Evolutionary conservation across 2,797 vertebrate genomes (phyloP).

Genomic region (Heterohyrax brucei): DNA sequence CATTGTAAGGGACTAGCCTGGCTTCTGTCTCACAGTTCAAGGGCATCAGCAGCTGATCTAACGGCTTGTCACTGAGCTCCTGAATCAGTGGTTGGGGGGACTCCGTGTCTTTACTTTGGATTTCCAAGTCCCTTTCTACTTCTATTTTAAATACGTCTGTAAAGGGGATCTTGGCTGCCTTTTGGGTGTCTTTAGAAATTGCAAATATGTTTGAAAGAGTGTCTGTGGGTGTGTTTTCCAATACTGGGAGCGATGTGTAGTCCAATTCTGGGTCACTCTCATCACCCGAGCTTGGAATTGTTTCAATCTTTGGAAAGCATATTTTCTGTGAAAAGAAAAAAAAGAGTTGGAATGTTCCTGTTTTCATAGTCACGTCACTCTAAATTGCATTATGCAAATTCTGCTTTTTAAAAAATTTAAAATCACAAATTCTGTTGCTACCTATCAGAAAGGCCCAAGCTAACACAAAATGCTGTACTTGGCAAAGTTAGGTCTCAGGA

Average conservation of each 20-base stretch:
- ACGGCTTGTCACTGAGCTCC: slow-evolving; percentile 72
- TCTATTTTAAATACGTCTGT: slow-evolving; percentile 73
- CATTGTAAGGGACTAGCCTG: not conserved
- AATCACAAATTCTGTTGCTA: not conserved
- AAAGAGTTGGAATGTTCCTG: not conserved
- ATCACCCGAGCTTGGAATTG: slow-evolving; percentile 89
- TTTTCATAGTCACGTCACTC: not conserved
- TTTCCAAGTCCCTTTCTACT: not conserved
- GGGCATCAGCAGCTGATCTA: not conserved
- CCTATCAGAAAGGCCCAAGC: not conserved
- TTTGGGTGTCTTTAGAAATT: slow-evolving; percentile 1
- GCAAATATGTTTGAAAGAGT: slow-evolving; percentile 82
- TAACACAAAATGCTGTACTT: too few species aligned
- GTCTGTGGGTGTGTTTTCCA: slow-evolving; percentile 46
- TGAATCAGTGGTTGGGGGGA: slow-evolving; percentile 83
- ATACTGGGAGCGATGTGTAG: not conserved
- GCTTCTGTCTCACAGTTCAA: not conserved
- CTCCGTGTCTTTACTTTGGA: not conserved
- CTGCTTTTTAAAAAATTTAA: too few species aligned
- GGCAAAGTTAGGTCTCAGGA: not conserved
- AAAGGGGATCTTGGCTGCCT: slow-evolving; percentile 62
- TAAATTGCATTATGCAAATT: not conserved
- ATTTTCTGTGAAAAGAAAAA: slow-evolving; percentile 84
- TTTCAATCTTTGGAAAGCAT: slow-evolving; percentile 92
- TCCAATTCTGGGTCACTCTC: slow-evolving; percentile 82